These are phyloP conservation scores for Decapterus maruadsi DNA, from an alignment of 2,797 vertebrate species.

Conservation along the genomic window DNA sequence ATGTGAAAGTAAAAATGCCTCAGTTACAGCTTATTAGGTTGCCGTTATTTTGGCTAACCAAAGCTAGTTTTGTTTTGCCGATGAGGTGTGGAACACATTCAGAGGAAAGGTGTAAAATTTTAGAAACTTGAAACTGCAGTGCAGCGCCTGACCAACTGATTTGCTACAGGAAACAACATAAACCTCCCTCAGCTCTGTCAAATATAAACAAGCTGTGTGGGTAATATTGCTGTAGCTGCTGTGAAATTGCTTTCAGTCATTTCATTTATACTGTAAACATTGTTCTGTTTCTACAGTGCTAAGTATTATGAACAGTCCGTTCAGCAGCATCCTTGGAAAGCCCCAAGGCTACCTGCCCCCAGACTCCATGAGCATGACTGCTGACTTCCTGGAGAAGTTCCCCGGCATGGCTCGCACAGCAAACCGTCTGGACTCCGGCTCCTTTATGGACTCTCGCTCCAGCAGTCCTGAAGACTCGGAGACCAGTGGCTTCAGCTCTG, in stretches of 20 bases:
- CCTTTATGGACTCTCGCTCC: slow-evolving; percentile 94
- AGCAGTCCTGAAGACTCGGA: slow-evolving; percentile 98
- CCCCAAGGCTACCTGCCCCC: slow-evolving; percentile 88
- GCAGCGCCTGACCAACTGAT: slow-evolving; percentile 16
- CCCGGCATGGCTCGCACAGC: slow-evolving; percentile 89
- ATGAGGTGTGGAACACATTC: background rate
- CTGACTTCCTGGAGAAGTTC: slow-evolving; percentile 94
- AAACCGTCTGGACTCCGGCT: slow-evolving; percentile 90
- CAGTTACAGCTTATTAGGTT: background rate
- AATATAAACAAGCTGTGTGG: background rate
- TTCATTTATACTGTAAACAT: slow-evolving; percentile 5
- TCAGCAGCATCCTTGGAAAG: slow-evolving; percentile 89
- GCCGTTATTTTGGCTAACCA: background rate
- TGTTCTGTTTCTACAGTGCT: slow-evolving; percentile 83
- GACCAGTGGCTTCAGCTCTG: slow-evolving; percentile 98
- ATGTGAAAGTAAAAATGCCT: slow-evolving; percentile 27
- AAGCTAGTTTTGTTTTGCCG: background rate
- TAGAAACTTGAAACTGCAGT: slow-evolving; percentile 24
- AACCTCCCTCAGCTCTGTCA: slow-evolving; percentile 23
- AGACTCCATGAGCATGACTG: slow-evolving; percentile 90
- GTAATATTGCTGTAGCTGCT: background rate
- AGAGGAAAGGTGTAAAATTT: background rate
- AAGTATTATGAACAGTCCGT: slow-evolving; percentile 91
- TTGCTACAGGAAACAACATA: slow-evolving; percentile 14
- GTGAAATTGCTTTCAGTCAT: background rate